phyloP scores from a whole-genome alignment of 2,888 invertebrate genomes.

The Alviniconcha strummeri region DNA sequence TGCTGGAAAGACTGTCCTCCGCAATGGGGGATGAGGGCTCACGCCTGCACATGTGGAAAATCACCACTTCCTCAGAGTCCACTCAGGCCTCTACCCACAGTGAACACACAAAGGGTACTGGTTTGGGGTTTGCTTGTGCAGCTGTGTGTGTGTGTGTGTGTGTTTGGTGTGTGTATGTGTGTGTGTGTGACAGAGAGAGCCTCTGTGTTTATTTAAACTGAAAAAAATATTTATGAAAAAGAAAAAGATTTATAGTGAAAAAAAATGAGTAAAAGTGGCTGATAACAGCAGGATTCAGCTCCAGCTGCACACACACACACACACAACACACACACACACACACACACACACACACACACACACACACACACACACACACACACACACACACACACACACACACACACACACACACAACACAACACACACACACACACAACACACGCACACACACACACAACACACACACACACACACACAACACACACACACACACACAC shows the following conservation, averaged over 20 bases:
- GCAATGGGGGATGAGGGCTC: constrained; percentile 56
- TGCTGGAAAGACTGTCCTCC: constrained; percentile 85
- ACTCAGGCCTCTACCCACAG: constrained; percentile 20
- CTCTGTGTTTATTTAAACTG: too few species aligned
- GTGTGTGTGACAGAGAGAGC: background rate
- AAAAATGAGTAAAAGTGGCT: too few species aligned
- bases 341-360: constrained; percentile 5
- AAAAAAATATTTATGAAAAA: too few species aligned
- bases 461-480: background rate
- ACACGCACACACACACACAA: background rate
- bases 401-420: background rate
- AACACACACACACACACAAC: background rate
- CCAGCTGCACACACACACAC: background rate
- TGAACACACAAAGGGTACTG: background rate
- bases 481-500: background rate
- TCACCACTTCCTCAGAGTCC: constrained; percentile 90
- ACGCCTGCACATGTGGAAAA: constrained; percentile 93
- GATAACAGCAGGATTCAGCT: too few species aligned
- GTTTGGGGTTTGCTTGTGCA: background rate
- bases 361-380: background rate
- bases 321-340: background rate
- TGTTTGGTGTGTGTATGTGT: background rate
- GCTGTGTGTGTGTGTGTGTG: background rate
- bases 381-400: background rate
- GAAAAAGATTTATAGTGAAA: too few species aligned